Evolutionary conservation across 2,113 vertebrate genomes (phyloP), one percentile per base, ranked within the genome.

Genomic region (Myxocyprinus asiaticus): DNA sequence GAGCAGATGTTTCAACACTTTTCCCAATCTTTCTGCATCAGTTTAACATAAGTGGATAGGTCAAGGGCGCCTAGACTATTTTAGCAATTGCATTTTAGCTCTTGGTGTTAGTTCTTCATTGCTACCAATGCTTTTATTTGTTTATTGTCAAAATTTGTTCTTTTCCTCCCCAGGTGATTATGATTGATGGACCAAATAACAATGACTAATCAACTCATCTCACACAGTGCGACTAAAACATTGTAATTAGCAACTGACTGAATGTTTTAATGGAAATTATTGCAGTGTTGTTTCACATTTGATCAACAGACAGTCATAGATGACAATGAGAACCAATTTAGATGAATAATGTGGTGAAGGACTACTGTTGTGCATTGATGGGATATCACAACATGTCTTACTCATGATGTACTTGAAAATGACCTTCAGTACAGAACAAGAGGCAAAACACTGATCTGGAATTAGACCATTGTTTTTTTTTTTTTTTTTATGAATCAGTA

Each of bases 401-500:
- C 22, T 33, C 8, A 2, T 10, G 53, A 44, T 67, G 93, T 94
- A 93, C 89, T 96, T 83, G 93, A 96, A 82, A 93, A 92, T 4
- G 93, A 95, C 86, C 94, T 94, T 33, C 92, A 87, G 94, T 94
- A 89, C 92, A 92, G 87, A 91, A 94, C 89, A 94, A 94, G 86
- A 90, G 93, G 81, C 92, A 92, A 83, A 70, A 51, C 17, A 9
- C 0, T 65, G 92, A 93, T 89, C 92, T 91, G 22, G 22, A 33
- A 93, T 93, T 89, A 91, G 92, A 71, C 55, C 33, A 14, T 76
- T 63, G 44, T 65, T 22, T 77, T 17, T 67, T 8, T 74, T 48
- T 9, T 59, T 72, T 14, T 17, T n/a, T 3, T n/a, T 33, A 33
- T 33, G 22, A 33, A 33, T 33, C 22, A 33, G 22, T 33, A 33